Conservation (phyloP, 2,888 invertebrate species). For the Micoletzkya japonica region DNA sequence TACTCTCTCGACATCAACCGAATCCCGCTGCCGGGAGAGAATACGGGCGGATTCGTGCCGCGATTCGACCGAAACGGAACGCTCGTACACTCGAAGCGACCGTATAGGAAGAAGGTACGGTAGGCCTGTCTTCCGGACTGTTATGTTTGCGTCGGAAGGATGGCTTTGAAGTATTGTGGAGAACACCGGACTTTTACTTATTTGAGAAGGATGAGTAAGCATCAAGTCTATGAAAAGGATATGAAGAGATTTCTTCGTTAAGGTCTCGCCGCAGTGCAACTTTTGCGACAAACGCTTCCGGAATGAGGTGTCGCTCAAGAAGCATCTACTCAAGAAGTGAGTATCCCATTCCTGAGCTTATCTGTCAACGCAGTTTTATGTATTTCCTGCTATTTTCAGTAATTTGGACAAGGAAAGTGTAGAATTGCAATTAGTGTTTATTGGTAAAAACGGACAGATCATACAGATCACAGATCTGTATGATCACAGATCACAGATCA, state of each 20-base stretch:
- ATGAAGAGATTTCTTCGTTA: too few species aligned
- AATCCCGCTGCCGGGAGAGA: constrained; percentile 62
- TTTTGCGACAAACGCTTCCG: constrained; percentile 64
- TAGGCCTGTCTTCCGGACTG: too few species aligned
- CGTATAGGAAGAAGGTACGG: constrained; percentile 60
- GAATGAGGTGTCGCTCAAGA: constrained; percentile 62
- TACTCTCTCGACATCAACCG: constrained; percentile 39
- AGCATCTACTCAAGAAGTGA: constrained; percentile 53
- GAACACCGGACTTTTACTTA: background rate
- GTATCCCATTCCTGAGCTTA: background rate
- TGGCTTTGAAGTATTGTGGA: too few species aligned
- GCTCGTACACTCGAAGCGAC: constrained; percentile 47
- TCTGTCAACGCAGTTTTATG: background rate
- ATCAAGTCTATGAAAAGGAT: background rate
- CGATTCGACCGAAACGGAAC: constrained; percentile 55
- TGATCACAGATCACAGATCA: background rate
- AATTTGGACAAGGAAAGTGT: background rate
- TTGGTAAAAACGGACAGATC: too few species aligned
- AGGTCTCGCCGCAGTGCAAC: constrained; percentile 63
- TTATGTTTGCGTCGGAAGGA: too few species aligned
- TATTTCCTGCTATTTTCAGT: too few species aligned
- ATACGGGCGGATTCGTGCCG: constrained; percentile 51
- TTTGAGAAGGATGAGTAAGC: background rate
- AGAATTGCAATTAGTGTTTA: background rate
- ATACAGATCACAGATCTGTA: too few species aligned